These are phyloP conservation scores for Pocota personata DNA, from an alignment of 2,888 invertebrate genomes.

Conservation along the genomic window DNA sequence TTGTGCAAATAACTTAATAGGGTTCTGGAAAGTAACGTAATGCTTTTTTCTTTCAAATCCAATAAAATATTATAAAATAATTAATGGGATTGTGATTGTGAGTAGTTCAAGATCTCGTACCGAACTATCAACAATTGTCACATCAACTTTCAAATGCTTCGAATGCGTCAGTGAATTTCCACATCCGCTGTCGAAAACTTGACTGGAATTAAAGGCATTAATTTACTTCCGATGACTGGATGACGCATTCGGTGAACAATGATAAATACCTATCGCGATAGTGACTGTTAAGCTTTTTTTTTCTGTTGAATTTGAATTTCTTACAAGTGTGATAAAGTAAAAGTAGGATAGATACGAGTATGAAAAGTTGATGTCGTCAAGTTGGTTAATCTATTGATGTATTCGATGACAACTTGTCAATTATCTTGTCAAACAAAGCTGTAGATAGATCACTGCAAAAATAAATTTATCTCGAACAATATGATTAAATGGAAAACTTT, in stretches of 20 bases:
- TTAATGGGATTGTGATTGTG: not conserved
- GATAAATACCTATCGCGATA: not conserved
- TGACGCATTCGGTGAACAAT: slow-evolving; percentile 26
- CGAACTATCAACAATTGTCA: not conserved
- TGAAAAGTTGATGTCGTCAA: not conserved
- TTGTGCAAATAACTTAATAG: not conserved
- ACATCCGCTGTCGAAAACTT: slow-evolving; percentile 13
- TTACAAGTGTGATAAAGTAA: not conserved
- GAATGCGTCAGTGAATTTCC: slow-evolving; percentile 16
- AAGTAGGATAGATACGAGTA: not conserved
- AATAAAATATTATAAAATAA: not conserved
- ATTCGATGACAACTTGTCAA: not conserved
- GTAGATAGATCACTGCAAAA: not conserved
- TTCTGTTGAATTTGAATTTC: slow-evolving; percentile 14
- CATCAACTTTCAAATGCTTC: not conserved
- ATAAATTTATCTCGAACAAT: no score
- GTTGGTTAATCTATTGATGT: not conserved
- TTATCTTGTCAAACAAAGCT: slow-evolving; percentile 9
- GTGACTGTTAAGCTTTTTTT: not conserved
- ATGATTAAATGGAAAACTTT: not conserved
- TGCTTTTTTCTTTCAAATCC: not conserved
- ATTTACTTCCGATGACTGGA: slow-evolving; percentile 7
- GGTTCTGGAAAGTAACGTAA: not conserved
- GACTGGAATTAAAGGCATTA: not conserved
- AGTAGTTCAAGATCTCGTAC: not conserved